A percentile compares a stretch with the other conserved stretches of the same genome.
Conservation (phyloP, 2,888 invertebrate species). For the Chrysolina americana region DNA sequence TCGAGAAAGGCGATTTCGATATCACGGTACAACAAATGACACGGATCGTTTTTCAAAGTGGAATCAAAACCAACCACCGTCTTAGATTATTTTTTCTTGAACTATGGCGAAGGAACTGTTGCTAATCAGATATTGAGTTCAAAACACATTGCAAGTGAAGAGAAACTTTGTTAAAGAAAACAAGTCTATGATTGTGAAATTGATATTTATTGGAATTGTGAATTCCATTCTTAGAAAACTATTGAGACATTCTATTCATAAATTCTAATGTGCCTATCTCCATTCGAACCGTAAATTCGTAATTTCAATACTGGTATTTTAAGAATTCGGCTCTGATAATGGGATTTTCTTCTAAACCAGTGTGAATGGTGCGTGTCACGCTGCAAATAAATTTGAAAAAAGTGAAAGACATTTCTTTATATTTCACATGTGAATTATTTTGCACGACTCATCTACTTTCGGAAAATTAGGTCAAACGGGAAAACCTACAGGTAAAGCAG, state of each 20-base stretch:
- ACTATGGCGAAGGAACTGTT: too few species aligned
- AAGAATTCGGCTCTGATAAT: neutral
- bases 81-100: too few species aligned
- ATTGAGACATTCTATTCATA: neutral
- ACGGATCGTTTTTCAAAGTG: too few species aligned
- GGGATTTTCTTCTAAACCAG: constrained; percentile 21
- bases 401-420: neutral
- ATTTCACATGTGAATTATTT: too few species aligned
- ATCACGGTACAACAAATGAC: too few species aligned
- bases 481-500: too few species aligned
- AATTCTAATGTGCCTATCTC: constrained; percentile 18
- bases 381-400: neutral
- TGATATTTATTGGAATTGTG: neutral
- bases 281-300: constrained; percentile 25
- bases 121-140: too few species aligned
- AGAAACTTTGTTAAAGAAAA: neutral
- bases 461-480: too few species aligned
- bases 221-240: neutral
- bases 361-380: constrained; percentile 14
- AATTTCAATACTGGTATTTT: constrained; percentile 16
- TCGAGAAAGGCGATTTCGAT: too few species aligned
- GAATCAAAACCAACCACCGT: too few species aligned
- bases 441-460: too few species aligned
- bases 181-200: neutral
- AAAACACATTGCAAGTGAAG: too few species aligned